Conservation (phyloP, 2,888 invertebrate genomes). For the Dryocosmus kuriphilus region DNA sequence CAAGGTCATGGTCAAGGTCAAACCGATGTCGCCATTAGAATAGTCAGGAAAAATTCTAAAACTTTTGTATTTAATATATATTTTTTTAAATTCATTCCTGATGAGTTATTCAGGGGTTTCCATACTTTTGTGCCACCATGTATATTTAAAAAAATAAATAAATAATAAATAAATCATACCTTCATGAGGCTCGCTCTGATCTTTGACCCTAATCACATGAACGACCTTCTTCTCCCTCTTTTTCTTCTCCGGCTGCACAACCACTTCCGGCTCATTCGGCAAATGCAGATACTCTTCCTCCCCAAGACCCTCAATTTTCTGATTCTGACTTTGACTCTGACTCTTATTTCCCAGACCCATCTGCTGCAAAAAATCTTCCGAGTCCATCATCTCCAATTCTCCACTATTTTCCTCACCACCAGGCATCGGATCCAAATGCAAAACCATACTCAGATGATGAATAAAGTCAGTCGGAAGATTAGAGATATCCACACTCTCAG, state of each 20-base stretch:
- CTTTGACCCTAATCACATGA: slow-evolving; percentile 15
- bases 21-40: too few species aligned
- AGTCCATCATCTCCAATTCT: slow-evolving; percentile 3
- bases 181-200: neutral
- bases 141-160: too few species aligned
- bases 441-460: slow-evolving; percentile 81
- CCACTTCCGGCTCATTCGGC: neutral
- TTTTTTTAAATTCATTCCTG: too few species aligned
- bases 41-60: too few species aligned
- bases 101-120: too few species aligned
- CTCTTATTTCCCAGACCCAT: slow-evolving; percentile 8
- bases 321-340: neutral
- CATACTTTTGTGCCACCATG: too few species aligned
- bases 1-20: too few species aligned
- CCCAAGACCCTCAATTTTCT: too few species aligned
- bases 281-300: slow-evolving; percentile 27
- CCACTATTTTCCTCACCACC: slow-evolving; percentile 16
- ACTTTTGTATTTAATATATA: too few species aligned
- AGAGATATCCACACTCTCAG: slow-evolving; percentile 78
- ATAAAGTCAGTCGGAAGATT: slow-evolving; percentile 82
- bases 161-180: neutral
- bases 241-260: neutral
- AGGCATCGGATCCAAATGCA: slow-evolving; percentile 74
- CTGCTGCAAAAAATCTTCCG: neutral
- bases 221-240: slow-evolving; percentile 29